Evolutionary conservation across 2,888 invertebrate genomes (phyloP), one percentile per base, ranked within the genome.

Genomic region (Tipula lateralis): DNA sequence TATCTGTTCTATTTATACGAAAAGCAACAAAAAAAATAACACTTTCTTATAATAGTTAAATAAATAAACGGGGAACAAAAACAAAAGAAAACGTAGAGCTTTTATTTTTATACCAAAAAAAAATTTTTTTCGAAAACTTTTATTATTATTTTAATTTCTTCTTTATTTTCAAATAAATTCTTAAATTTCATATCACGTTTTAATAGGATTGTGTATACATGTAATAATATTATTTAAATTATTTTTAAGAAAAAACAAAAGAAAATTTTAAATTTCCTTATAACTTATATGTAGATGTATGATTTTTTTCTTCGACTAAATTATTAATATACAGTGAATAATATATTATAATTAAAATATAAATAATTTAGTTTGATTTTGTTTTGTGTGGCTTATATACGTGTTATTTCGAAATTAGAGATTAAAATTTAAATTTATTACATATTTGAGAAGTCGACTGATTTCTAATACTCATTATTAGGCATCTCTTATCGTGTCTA

Each of bases 181-280:
- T 66, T 24, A 66, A 66, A 66, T 66, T 66, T 66, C 66, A 24
- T 66, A 66, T 66, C 66, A 66, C 66, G 66, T 66, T 66, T 24
- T 66, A 66, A 24, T 66, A 66, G 24, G 24, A 66, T 66, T 66
- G 66, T 66, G 24, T 66, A 12, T 66, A 39, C 13, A 24, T 66
- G 24, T 50, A 16, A 6, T 50, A 19, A 50, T 50, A 19, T 50
- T 50, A 66, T 66, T 66, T 9, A 24, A 66, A 66, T 66, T 24
- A 66, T 66, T 66, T 66, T 66, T 66, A 66, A 66, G 66, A 24
- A 24, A 24, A 66, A 66, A 66, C 9, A 66, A 24, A 66, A 6
- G 66, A 66, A 66, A 66, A 2, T 66, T 66, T 66, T 66, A 66
- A 66, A 24, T 24, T 24, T 66, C 24, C 24, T 66, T 7, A 66